A percentile compares a stretch with the other conserved stretches of the same genome.
Conservation (phyloP, 2,888 invertebrate genomes). For the Ephialtes manifestator region DNA sequence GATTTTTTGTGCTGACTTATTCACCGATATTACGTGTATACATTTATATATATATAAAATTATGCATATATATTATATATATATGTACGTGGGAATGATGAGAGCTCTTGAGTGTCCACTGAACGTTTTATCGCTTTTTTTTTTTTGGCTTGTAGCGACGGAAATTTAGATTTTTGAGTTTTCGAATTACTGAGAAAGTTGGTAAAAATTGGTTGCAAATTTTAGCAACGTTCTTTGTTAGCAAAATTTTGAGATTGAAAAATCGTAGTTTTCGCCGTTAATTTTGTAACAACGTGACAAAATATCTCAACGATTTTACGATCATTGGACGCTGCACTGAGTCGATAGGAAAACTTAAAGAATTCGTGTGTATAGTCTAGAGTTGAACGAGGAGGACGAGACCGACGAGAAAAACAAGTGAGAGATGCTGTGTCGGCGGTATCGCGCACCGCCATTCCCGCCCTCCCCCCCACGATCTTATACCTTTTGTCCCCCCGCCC, state of each 20-base stretch:
- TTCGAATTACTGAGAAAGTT: neutral
- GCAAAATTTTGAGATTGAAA: neutral
- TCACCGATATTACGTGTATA: slow-evolving; percentile 24
- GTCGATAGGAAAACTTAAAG: slow-evolving; percentile 35
- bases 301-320: neutral
- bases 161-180: no score
- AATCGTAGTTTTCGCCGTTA: neutral
- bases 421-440: slow-evolving; percentile 73
- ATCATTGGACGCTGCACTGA: slow-evolving; percentile 27
- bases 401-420: slow-evolving; percentile 66
- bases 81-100: slow-evolving; percentile 34
- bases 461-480: slow-evolving; percentile 45
- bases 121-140: neutral
- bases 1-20: slow-evolving; percentile 28
- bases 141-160: neutral
- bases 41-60: neutral
- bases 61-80: slow-evolving; percentile 9
- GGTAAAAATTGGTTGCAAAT: neutral
- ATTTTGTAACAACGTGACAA: neutral
- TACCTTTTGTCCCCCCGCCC: slow-evolving; percentile 38
- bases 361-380: slow-evolving; percentile 33
- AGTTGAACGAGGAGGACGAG: slow-evolving; percentile 46
- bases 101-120: neutral
- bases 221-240: neutral
- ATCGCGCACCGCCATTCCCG: slow-evolving; percentile 55